Evolutionary conservation across 2,888 invertebrate species (phyloP).

Genomic region (Papilio gigon): DNA sequence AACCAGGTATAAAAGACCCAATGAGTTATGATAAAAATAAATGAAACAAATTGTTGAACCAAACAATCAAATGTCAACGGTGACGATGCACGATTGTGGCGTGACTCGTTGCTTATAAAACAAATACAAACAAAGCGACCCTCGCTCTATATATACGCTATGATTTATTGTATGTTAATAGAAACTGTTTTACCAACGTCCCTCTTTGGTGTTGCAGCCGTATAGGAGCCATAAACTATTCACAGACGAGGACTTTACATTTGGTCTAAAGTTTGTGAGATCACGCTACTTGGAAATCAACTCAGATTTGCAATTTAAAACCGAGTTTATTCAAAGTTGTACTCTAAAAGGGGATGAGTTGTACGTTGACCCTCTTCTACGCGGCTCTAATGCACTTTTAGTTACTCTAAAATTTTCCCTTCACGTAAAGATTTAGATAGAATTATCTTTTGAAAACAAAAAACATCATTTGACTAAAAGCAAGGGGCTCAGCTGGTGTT

Average conservation of each 20-base stretch:
- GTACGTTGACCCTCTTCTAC: slow-evolving; percentile 4
- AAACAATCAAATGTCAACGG: slow-evolving; percentile 38
- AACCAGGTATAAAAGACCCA: too few relatives aligned
- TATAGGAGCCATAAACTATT: slow-evolving; percentile 30
- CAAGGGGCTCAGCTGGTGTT: too few relatives aligned
- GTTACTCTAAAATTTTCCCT: slow-evolving; percentile 10
- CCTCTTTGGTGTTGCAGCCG: slow-evolving; percentile 19
- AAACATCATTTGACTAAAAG: too few relatives aligned
- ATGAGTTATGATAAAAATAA: slow-evolving; percentile 30
- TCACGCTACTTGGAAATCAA: slow-evolving; percentile 23
- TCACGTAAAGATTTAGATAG: not conserved
- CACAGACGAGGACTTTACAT: slow-evolving; percentile 24
- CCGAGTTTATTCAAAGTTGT: slow-evolving; percentile 23
- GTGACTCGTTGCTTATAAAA: slow-evolving; percentile 38
- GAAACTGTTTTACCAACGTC: slow-evolving; percentile 18
- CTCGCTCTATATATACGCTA: slow-evolving; percentile 3
- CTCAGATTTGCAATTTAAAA: slow-evolving; percentile 38
- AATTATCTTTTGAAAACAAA: too few relatives aligned
- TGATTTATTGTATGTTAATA: slow-evolving; percentile 39
- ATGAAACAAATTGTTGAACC: slow-evolving; percentile 13
- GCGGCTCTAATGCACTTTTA: slow-evolving; percentile 3
- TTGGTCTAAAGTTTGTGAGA: slow-evolving; percentile 12
- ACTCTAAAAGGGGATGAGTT: slow-evolving; percentile 28
- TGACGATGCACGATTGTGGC: slow-evolving; percentile 31
- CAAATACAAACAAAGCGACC: slow-evolving; percentile 31